Percentiles rank a stretch among this genome's conserved stretches.
These are phyloP conservation scores for Chlamydotis undulata DNA, from an alignment of 2,113 vertebrate genomes.

Conservation along the genomic window DNA sequence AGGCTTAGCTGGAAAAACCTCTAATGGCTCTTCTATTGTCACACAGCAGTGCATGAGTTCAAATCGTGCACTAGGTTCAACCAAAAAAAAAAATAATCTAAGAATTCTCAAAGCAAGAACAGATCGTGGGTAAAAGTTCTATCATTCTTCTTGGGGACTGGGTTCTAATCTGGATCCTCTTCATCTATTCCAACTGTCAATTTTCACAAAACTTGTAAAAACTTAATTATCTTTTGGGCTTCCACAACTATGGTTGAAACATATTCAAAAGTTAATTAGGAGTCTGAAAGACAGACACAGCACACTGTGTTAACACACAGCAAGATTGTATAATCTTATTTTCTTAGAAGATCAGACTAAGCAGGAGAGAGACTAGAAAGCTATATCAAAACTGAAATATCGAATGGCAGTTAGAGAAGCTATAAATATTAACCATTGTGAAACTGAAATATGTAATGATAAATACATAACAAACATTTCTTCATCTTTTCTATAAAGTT, in stretches of 20 bases:
- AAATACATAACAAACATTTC: neutral
- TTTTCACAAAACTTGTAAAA: neutral
- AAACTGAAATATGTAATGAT: neutral
- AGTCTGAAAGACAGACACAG: neutral
- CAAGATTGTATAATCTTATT: neutral
- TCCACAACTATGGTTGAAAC: neutral
- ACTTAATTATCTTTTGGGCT: neutral
- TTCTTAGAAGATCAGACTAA: neutral
- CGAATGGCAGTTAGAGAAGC: neutral
- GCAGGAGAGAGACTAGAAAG: neutral
- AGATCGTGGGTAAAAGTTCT: neutral
- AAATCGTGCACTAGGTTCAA: neutral
- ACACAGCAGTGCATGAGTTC: neutral
- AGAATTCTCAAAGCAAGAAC: neutral
- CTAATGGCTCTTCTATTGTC: neutral
- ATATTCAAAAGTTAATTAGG: neutral
- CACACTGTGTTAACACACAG: neutral
- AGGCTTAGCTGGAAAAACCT: neutral
- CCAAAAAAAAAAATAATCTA: neutral
- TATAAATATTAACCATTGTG: neutral
- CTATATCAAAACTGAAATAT: neutral
- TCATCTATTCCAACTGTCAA: neutral
- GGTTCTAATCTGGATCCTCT: neutral
- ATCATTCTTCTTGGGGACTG: neutral
- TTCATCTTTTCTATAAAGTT: neutral